Conservation (phyloP, 2,888 invertebrate genomes). For the Antitype chi region DNA sequence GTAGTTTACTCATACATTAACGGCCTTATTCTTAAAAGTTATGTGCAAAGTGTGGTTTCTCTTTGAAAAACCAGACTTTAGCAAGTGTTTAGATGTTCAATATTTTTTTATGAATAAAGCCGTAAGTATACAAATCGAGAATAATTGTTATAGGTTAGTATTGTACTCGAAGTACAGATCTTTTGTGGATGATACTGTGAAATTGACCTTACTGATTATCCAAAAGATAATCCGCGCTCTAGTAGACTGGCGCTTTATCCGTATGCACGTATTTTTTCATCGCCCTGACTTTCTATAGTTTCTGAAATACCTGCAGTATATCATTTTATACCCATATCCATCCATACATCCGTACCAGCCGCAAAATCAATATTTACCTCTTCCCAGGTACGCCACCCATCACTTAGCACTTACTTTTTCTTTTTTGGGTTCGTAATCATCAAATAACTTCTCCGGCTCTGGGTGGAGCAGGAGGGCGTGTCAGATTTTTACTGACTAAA, state of each 20-base stretch:
- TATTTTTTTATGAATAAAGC: no score
- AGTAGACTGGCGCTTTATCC: background rate
- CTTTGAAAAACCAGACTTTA: no score
- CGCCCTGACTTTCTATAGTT: background rate
- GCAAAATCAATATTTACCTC: background rate
- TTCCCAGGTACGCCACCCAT: background rate
- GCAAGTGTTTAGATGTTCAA: no score
- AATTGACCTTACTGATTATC: background rate
- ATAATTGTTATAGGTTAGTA: background rate
- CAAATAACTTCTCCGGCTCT: no score
- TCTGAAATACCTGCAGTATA: background rate
- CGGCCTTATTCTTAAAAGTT: no score
- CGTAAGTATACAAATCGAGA: background rate
- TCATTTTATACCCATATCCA: background rate
- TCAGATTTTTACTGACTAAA: no score
- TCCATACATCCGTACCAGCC: background rate
- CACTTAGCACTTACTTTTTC: background rate
- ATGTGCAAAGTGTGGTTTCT: no score
- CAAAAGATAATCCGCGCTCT: background rate
- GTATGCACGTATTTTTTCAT: background rate
- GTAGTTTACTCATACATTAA: background rate
- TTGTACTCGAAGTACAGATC: background rate
- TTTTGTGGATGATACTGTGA: background rate
- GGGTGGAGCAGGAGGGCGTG: no score
- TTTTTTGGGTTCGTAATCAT: no score